Evolutionary conservation across 1,140 invertebrate species (phyloP), one percentile per base, ranked within the genome.

Genomic region (Drosophila asahinai): DNA sequence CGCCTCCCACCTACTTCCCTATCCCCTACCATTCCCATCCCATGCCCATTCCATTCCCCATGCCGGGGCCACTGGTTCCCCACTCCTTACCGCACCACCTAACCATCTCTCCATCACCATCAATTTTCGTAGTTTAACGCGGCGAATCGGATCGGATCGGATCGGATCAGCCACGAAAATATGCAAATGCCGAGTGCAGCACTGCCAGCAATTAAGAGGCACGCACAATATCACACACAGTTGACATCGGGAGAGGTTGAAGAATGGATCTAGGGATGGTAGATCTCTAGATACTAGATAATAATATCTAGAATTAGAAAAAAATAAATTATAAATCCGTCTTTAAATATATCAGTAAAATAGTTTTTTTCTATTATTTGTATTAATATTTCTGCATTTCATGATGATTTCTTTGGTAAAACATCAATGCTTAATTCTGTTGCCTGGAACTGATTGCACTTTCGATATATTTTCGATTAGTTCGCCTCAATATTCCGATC

Each of bases 111-210:
- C 8, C 25, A 59, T 49, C 22, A 27, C 33, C 33, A 54, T 63
- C 36, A 52, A 65, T 33, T 58, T 55, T 64, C 61, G 36, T 64
- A 59, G 33, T 64, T 64, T 36, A 55, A 36, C 30, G 27, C 30
- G 30, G n/a, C 52, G n/a, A 51, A 51, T 51, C 51, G 51, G 51
- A 52, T 52, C 51, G n/a, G 51, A 52, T 52, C 51, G n/a, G 15
- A 57, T 65, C 40, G 42, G 36, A 70, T 71, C 63, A 43, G 64
- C n/a, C 22, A 54, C 30, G 12, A 55, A 70, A 49, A 82, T 79
- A 86, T 78, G 77, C 70, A 86, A 86, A 71, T 71, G 40, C 40
- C 33, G 25, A 57, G 52, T 64, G 63, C 55, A 40, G 45, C 27
- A 27, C 11, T 17, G 49, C 11, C 30, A 47, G 49, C 47, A 82